Conservation (phyloP, 1,140 invertebrate genomes). For the Drosophila pseudoobscura region DNA sequence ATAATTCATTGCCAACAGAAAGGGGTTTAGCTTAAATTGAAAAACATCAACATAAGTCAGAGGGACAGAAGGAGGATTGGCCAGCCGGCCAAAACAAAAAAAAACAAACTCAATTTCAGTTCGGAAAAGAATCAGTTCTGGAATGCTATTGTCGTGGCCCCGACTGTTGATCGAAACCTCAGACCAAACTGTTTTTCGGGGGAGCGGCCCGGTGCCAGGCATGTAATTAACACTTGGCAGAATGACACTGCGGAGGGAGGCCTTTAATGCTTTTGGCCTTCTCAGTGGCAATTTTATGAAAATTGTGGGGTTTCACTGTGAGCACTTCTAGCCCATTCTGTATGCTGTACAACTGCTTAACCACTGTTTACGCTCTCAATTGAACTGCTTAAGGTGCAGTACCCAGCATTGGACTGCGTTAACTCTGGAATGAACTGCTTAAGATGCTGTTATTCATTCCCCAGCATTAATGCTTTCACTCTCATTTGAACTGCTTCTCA, state of each 20-base stretch:
- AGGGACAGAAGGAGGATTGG: constrained; percentile 16
- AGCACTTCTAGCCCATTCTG: too few relatives aligned
- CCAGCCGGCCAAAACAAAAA: background rate
- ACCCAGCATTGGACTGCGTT: too few relatives aligned
- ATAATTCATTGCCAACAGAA: constrained; percentile 66
- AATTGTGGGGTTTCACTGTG: constrained; percentile 1
- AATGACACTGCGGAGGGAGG: constrained; percentile 54
- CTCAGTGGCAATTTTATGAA: constrained; percentile 3
- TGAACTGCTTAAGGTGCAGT: too few relatives aligned
- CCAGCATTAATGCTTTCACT: too few relatives aligned
- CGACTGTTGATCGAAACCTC: constrained; percentile 8
- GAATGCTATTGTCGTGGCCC: constrained; percentile 45
- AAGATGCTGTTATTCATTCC: too few relatives aligned
- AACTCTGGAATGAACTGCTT: too few relatives aligned
- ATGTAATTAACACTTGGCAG: constrained; percentile 80
- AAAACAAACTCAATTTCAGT: constrained; percentile 15
- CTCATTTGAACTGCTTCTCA: constrained; percentile 16
- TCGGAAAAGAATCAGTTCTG: constrained; percentile 34
- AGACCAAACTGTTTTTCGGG: constrained; percentile 16
- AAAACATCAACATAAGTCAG: constrained; percentile 46
- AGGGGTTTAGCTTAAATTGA: constrained; percentile 27
- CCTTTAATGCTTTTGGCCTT: constrained; percentile 54
- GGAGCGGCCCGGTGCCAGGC: constrained; percentile 59
- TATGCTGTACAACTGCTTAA: too few relatives aligned
- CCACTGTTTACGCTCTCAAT: too few relatives aligned